Conservation (phyloP, 2,113 vertebrate species). For the Epinephelus moara region DNA sequence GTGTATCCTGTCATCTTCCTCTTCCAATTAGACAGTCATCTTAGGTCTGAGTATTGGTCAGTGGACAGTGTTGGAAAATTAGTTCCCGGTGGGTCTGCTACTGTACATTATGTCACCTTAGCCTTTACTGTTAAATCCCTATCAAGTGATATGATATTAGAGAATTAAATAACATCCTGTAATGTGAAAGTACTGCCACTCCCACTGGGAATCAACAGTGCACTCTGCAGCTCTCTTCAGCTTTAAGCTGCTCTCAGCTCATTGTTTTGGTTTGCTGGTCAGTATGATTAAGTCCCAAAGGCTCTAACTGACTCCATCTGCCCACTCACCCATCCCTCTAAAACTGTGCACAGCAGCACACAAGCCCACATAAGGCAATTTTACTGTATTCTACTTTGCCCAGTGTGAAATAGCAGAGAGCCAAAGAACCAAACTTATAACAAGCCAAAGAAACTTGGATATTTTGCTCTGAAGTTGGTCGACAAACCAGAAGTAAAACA, state of each 20-base stretch:
- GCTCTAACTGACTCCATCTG: slow-evolving; percentile 57
- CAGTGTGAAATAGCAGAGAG: slow-evolving; percentile 19
- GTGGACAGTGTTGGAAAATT: not conserved
- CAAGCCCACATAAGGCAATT: slow-evolving; percentile 28
- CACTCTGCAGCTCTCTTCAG: slow-evolving; percentile 24
- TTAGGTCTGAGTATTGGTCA: not conserved
- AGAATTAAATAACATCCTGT: not conserved
- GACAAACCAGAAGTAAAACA: slow-evolving; percentile 7
- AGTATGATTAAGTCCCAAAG: slow-evolving; percentile 67
- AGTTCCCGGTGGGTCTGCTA: not conserved
- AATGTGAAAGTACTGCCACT: not conserved
- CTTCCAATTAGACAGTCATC: not conserved
- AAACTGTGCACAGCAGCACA: slow-evolving; percentile 38
- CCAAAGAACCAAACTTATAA: slow-evolving; percentile 5
- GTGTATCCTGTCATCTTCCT: not conserved
- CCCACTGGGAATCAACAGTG: slow-evolving; percentile 34
- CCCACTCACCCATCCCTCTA: slow-evolving; percentile 35
- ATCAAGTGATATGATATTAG: not conserved
- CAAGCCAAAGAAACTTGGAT: not conserved
- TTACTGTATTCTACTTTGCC: not conserved
- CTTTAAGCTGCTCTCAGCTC: slow-evolving; percentile 39
- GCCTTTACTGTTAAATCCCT: not conserved
- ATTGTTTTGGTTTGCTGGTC: slow-evolving; percentile 71
- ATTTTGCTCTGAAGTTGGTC: not conserved
- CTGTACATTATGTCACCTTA: not conserved